Conservation (phyloP, 37 sponge, comb jelly and placozoan species). For the Tethya wilhelma region DNA sequence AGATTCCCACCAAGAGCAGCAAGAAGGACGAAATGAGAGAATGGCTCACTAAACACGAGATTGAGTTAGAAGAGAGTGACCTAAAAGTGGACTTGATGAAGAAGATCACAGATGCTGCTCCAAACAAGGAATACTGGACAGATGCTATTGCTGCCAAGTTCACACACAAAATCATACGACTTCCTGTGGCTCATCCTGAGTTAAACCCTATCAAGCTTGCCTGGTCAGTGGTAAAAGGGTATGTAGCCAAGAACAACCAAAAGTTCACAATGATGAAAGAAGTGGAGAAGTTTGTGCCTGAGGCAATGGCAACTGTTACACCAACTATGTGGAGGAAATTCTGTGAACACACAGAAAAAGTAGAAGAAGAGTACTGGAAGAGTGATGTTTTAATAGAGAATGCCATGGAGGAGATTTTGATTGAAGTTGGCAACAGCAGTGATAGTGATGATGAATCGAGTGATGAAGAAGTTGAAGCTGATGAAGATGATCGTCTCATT, state of each 20-base stretch:
- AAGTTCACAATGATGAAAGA: slow-evolving; percentile 1
- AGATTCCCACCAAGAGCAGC: too few species aligned
- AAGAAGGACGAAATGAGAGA: slow-evolving; percentile 1
- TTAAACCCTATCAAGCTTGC: slow-evolving; percentile 49
- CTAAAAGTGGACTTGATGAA: too few species aligned
- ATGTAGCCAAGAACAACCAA: neutral
- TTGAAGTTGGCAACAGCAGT: slow-evolving; percentile 14
- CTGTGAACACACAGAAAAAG: slow-evolving; percentile 11
- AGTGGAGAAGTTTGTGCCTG: neutral
- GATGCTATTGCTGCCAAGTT: slow-evolving; percentile 8
- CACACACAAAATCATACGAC: slow-evolving; percentile 11
- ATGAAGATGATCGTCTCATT: neutral
- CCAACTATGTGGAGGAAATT: slow-evolving; percentile 18
- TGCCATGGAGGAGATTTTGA: slow-evolving; percentile 13
- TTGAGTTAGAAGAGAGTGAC: neutral
- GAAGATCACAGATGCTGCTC: too few species aligned
- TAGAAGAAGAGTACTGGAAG: slow-evolving; percentile 19
- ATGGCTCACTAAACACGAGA: neutral
- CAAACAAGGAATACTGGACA: too few species aligned
- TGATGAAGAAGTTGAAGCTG: slow-evolving; percentile 6
- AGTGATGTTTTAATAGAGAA: neutral
- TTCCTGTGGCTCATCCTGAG: slow-evolving; percentile 36
- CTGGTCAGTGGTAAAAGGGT: slow-evolving; percentile 38
- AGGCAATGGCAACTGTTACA: neutral
- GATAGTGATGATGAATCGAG: neutral